A percentile compares a stretch with the other conserved stretches of the same genome.
phyloP scores from a whole-genome alignment of 64 coral and sea anemone species.

The Catalaphyllia jardinei region DNA sequence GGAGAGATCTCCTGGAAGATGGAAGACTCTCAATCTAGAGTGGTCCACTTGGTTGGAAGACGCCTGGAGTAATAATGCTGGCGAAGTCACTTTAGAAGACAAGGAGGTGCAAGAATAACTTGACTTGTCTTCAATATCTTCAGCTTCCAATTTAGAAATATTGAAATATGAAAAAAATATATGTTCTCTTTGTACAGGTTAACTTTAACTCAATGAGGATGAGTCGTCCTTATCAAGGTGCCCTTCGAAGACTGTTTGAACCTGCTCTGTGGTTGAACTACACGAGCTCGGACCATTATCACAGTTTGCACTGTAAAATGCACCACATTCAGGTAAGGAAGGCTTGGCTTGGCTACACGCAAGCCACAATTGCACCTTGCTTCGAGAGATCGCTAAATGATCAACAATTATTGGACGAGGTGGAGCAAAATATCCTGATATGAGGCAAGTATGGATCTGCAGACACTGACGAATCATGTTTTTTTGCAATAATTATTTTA shows the following conservation, averaged over 20 bases:
- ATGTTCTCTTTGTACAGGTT: constrained; percentile 66
- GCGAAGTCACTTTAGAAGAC: constrained; percentile 58
- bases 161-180: too few relatives aligned
- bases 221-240: constrained; percentile 68
- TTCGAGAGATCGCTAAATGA: too few relatives aligned
- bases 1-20: constrained; percentile 69
- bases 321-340: constrained; percentile 85
- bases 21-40: constrained; percentile 88
- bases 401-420: too few relatives aligned
- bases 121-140: too few relatives aligned
- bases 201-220: constrained; percentile 83
- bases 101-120: neutral
- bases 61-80: constrained; percentile 86
- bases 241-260: constrained; percentile 83
- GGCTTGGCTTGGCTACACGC: neutral
- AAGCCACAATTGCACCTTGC: too few relatives aligned
- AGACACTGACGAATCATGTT: too few relatives aligned
- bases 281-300: constrained; percentile 74
- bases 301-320: constrained; percentile 89
- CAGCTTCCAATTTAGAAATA: too few relatives aligned
- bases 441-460: too few relatives aligned
- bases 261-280: constrained; percentile 91
- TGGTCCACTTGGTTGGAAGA: constrained; percentile 90
- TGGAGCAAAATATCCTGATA: too few relatives aligned
- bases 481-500: too few relatives aligned